A percentile compares a stretch with the other conserved stretches of the same genome.
Conservation (phyloP, 2,113 vertebrate species). For the Pseudorasbora parva region DNA sequence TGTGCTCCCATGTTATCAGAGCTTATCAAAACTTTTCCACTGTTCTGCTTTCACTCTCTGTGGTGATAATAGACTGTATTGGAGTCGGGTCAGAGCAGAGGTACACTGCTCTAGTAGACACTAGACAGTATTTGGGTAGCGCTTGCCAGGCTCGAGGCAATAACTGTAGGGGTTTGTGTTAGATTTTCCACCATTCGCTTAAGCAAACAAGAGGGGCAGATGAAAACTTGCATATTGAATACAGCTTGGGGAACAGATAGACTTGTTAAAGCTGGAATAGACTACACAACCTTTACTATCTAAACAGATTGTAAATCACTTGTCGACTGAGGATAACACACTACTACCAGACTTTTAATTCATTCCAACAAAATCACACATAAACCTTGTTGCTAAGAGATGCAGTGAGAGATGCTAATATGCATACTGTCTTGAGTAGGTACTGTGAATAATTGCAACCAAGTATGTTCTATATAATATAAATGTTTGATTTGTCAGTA, state of each 20-base stretch:
- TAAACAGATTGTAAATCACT: neutral
- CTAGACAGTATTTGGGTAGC: conserved; percentile 24
- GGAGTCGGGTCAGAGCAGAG: neutral
- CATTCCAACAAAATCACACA: neutral
- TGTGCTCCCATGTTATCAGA: neutral
- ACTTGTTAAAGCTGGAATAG: neutral
- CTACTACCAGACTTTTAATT: neutral
- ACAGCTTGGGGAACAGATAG: neutral
- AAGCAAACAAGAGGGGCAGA: conserved; percentile 19
- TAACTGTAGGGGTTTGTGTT: conserved; percentile 15
- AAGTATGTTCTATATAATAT: too few species aligned
- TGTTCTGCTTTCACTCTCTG: conserved; percentile 23
- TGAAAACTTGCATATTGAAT: neutral
- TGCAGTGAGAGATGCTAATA: neutral
- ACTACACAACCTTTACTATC: too few species aligned
- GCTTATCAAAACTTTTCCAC: neutral
- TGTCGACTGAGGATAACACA: neutral
- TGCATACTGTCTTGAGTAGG: too few species aligned
- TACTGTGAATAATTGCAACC: too few species aligned
- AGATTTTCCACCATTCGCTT: conserved; percentile 26
- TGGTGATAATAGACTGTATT: neutral
- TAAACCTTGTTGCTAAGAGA: neutral
- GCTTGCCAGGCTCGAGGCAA: neutral
- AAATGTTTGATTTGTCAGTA: too few species aligned
- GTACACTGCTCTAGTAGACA: neutral